These are phyloP conservation scores for Chaunax sp. DNA, from an alignment of 2,797 vertebrate genomes.

Conservation along the genomic window DNA sequence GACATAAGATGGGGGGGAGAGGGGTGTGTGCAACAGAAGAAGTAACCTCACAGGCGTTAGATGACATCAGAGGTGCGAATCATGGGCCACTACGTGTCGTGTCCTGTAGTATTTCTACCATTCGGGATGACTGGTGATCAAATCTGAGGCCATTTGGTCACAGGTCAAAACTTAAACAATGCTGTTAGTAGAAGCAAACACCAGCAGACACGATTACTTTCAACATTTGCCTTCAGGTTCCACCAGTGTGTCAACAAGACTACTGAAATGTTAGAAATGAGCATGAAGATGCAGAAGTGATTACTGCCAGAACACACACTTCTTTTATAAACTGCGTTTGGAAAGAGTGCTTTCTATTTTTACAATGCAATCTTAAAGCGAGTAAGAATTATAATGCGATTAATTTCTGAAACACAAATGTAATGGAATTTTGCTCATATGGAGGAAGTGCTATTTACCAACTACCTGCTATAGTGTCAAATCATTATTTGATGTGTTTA, in stretches of 20 bases:
- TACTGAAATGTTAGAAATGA: no score
- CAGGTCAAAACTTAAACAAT: background rate
- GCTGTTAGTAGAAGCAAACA: background rate
- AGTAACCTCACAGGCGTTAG: no score
- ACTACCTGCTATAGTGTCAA: slow-evolving; percentile 15
- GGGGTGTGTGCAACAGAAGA: no score
- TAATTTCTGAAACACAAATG: slow-evolving; percentile 3
- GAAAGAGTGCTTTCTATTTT: slow-evolving; percentile 10
- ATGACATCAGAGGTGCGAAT: background rate
- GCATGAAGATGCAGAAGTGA: background rate
- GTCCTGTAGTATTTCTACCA: background rate
- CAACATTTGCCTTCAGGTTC: slow-evolving; percentile 39
- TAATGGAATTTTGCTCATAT: slow-evolving; percentile 7
- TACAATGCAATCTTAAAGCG: background rate
- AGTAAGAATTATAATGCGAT: background rate
- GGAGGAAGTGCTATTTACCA: slow-evolving; percentile 12
- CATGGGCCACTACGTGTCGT: background rate
- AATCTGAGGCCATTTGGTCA: slow-evolving; percentile 6
- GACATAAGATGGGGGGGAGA: background rate
- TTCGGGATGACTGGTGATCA: background rate
- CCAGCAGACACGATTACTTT: slow-evolving; percentile 9
- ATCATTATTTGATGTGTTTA: slow-evolving; percentile 30
- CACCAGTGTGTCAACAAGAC: background rate
- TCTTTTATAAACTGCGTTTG: slow-evolving; percentile 20
- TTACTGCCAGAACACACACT: slow-evolving; percentile 44